Evolutionary conservation across 2,113 vertebrate genomes (phyloP).

Genomic region (Caranx melampygus): DNA sequence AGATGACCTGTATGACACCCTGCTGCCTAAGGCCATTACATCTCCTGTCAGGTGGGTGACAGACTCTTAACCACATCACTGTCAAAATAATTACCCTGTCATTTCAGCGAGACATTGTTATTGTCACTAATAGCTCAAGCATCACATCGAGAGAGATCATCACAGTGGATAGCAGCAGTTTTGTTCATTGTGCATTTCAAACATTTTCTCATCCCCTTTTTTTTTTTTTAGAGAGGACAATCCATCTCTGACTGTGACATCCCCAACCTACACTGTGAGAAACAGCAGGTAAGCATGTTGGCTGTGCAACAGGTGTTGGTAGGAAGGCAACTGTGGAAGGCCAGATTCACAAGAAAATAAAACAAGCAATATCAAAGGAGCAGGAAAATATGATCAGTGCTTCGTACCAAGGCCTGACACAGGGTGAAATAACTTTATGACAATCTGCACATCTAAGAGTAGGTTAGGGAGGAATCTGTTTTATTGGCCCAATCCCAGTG

Average conservation of each 20-base stretch:
- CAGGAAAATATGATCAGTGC: too few species aligned
- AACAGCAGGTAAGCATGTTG: slow-evolving; percentile 65
- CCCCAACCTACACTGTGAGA: slow-evolving; percentile 32
- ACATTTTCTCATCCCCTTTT: not conserved
- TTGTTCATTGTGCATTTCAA: not conserved
- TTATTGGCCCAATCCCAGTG: too few species aligned
- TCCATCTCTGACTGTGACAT: slow-evolving; percentile 26
- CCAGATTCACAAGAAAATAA: too few species aligned
- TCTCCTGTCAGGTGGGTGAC: slow-evolving; percentile 54
- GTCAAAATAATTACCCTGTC: not conserved
- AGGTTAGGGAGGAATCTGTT: too few species aligned
- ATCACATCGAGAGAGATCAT: slow-evolving; percentile 46
- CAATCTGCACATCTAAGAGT: too few species aligned
- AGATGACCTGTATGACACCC: slow-evolving; percentile 71
- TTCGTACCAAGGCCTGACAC: too few species aligned
- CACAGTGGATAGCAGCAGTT: slow-evolving; percentile 55
- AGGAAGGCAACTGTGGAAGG: too few species aligned
- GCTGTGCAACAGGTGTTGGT: not conserved
- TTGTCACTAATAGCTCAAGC: slow-evolving; percentile 33
- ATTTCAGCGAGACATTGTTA: not conserved
- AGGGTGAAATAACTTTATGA: too few species aligned
- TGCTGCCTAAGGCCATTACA: slow-evolving; percentile 66
- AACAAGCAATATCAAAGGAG: too few species aligned
- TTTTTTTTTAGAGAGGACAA: slow-evolving; percentile 46
- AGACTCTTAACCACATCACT: not conserved